Evolutionary conservation across 2,888 invertebrate genomes (phyloP).

Genomic region (Syrista parreyssii): DNA sequence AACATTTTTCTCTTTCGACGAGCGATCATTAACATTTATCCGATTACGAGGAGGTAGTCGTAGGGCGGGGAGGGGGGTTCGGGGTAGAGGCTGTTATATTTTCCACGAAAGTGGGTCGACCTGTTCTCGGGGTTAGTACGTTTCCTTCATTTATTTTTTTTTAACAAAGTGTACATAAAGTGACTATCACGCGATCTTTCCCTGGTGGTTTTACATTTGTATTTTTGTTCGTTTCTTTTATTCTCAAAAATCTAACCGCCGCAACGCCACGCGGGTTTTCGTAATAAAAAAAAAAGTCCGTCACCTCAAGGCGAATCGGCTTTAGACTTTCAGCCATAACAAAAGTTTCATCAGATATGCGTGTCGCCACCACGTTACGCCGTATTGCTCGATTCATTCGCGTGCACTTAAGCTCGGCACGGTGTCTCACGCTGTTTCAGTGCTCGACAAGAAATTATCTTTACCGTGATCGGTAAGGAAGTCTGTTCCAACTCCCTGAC

Average conservation of each 20-base stretch:
- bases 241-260: neutral
- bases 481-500: neutral
- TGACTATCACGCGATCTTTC: neutral
- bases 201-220: neutral
- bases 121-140: constrained; percentile 37
- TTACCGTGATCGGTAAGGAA: neutral
- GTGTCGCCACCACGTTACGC: neutral
- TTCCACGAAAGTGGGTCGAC: constrained; percentile 46
- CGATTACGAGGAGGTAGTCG: neutral
- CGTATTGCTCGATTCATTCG: neutral
- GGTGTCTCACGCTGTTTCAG: neutral
- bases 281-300: neutral
- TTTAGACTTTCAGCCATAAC: neutral
- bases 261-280: neutral
- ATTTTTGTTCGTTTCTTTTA: neutral
- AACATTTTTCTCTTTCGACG: neutral
- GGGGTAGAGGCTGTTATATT: constrained; percentile 35
- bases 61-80: neutral
- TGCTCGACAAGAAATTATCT: neutral
- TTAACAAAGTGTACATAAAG: neutral
- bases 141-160: constrained; percentile 17
- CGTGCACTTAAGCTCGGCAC: neutral
- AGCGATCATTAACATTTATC: neutral
- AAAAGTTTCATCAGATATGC: neutral
- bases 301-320: neutral